These are phyloP conservation scores for Phaenicophaeus curvirostris DNA, from an alignment of 2,797 vertebrate species.

Conservation along the genomic window DNA sequence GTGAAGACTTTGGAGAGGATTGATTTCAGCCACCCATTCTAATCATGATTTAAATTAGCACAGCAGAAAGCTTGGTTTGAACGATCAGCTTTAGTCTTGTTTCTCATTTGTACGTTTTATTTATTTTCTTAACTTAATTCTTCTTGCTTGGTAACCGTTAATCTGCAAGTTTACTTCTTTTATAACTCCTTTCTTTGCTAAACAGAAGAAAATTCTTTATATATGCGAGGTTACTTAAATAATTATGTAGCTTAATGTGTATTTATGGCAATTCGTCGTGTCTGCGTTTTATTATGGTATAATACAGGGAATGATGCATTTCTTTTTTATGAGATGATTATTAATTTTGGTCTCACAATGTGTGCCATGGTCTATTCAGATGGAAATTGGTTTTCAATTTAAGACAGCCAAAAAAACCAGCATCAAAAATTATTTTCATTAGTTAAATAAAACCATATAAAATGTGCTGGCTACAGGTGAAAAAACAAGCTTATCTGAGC, in stretches of 20 bases:
- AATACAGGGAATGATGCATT: background rate
- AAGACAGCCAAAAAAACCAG: background rate
- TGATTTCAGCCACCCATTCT: background rate
- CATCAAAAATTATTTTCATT: background rate
- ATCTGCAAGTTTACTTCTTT: background rate
- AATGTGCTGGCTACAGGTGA: background rate
- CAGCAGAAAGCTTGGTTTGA: background rate
- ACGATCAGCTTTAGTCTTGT: background rate
- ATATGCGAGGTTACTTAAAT: background rate
- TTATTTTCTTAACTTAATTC: background rate
- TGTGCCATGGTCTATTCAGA: background rate
- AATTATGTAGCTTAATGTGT: background rate
- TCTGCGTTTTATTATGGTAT: background rate
- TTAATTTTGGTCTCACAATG: background rate
- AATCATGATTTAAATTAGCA: background rate
- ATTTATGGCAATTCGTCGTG: background rate
- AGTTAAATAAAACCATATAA: constrained; percentile 25
- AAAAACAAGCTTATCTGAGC: background rate
- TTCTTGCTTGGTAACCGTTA: background rate
- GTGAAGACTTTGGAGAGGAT: fast-evolving
- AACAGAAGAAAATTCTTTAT: background rate
- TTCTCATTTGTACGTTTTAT: background rate
- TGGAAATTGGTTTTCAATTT: constrained; percentile 34
- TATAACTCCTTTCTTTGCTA: background rate
- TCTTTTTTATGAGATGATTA: constrained; percentile 10